Base-by-base conservation (phyloP, 2,888 invertebrate species). In the Hoplodrina ambigua region DNA sequence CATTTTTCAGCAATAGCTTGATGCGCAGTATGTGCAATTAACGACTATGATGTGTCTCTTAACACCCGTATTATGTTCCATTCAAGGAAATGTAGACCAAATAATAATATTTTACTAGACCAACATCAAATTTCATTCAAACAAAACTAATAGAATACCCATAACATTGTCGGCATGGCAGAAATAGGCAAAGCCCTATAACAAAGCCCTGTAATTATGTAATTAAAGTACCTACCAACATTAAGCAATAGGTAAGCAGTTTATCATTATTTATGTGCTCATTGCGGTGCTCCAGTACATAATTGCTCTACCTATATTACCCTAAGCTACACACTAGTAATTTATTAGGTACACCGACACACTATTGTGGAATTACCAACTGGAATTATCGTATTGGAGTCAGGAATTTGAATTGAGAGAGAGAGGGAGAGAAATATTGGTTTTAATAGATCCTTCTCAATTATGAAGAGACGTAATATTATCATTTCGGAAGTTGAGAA, bases 221-320 rank as follows among this genome's bases (percentile, higher is more conserved):
- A 63, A 69, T 69, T 75, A 60, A 20, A 57, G 55, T 54, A 33
- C 33, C 7, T 30, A 62, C 25, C 25, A 56, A 74, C 50, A 74
- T 37, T 53, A 74, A 63, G 64, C 55, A 71, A 80, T 80, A 69
- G 55, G 66, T 73, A 58, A 66, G 58, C 73, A 69, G 61, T 77
- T 62, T 72, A 65, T 73, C 75, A 78, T 78, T 78, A 74, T 74
- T 69, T 74, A 78, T 78, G 69, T 64, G 66, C 66, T 70, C 54
- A n/a, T 66, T 67, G 75, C 61, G 79, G 79, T 70, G 58, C 33
- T 53, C 59, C 56, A 64, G 60, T 74, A 78, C 80, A 77, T 77
- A 73, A 77, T 77, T 73, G 77, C 63, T 80, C 46, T 54, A 52
- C 70, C 54, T 74, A 69, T 69, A 78, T 78, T 78, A 64, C 69